Evolutionary conservation across 2,888 invertebrate species (phyloP).

Genomic region (Eudasyphora cyanicolor): DNA sequence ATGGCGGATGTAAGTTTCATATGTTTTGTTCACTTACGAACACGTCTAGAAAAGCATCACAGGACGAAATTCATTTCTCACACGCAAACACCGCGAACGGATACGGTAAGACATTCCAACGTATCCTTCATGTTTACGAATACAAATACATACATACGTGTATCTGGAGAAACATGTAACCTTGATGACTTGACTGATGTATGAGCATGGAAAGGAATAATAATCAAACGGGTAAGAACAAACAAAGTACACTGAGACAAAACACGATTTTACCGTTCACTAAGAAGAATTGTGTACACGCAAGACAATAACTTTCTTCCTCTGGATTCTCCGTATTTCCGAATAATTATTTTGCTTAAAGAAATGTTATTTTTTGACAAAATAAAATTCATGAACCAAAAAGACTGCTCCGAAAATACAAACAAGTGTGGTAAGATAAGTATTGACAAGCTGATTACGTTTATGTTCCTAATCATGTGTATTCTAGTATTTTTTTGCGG

Average conservation of each 20-base stretch:
- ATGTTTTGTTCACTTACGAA: background rate
- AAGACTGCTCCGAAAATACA: no score
- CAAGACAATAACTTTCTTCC: no score
- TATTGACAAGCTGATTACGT: no score
- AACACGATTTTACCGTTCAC: no score
- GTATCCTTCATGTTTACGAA: constrained; percentile 12
- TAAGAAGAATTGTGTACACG: background rate
- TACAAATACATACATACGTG: no score
- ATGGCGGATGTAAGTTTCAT: background rate
- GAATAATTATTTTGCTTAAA: no score
- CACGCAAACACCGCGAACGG: constrained; percentile 37
- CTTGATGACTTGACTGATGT: constrained; percentile 25
- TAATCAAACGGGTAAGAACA: constrained; percentile 1
- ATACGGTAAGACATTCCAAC: constrained; percentile 36
- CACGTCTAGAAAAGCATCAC: constrained; percentile 1
- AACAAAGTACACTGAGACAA: background rate
- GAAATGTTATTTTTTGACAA: no score
- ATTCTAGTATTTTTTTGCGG: no score
- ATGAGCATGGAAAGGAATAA: constrained; percentile 1
- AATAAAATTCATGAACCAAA: no score
- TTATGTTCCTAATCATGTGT: no score
- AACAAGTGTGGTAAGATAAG: no score
- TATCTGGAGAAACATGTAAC: constrained; percentile 27
- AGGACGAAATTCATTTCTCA: constrained; percentile 1
- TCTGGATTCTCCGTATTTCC: no score